phyloP scores from a whole-genome alignment of 1,140 invertebrate genomes.

The Medauroidea extradentata region DNA sequence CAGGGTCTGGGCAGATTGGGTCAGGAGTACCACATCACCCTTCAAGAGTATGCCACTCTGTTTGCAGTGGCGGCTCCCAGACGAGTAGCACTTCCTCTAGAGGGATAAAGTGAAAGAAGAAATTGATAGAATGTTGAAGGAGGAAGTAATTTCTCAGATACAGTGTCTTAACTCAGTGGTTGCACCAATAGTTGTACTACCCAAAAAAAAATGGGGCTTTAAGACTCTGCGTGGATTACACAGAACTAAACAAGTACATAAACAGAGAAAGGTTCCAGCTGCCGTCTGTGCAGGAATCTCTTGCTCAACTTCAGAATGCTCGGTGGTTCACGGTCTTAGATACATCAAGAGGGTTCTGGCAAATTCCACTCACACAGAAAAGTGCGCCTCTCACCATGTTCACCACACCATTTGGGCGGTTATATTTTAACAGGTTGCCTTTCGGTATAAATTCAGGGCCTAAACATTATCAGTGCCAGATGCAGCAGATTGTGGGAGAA shows the following conservation, averaged over 20 bases:
- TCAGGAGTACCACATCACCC: too few relatives aligned
- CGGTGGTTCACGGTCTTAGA: constrained; percentile 20
- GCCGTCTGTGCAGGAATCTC: not conserved
- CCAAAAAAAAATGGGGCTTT: constrained; percentile 36
- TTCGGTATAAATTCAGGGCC: constrained; percentile 21
- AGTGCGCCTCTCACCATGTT: constrained; percentile 21
- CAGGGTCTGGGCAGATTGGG: too few relatives aligned
- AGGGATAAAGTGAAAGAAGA: constrained; percentile 23
- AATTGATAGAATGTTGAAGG: constrained; percentile 23
- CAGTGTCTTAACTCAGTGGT: constrained; percentile 39
- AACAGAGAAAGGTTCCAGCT: constrained; percentile 20
- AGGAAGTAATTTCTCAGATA: constrained; percentile 32
- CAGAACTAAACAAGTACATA: constrained; percentile 30
- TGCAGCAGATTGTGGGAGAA: not conserved
- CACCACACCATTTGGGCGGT: constrained; percentile 26
- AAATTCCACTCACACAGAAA: constrained; percentile 19
- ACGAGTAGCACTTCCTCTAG: constrained; percentile 32
- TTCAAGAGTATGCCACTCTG: not conserved
- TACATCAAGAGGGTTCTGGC: constrained; percentile 20
- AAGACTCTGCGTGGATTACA: constrained; percentile 43
- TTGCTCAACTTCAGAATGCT: constrained; percentile 7
- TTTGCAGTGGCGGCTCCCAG: constrained; percentile 22
- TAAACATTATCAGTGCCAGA: not conserved
- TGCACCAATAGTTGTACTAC: constrained; percentile 39
- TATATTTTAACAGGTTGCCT: constrained; percentile 14